These are phyloP conservation scores for Chiridota heheva DNA, from an alignment of 35 echinoderm and acorn worm species.

Conservation along the genomic window DNA sequence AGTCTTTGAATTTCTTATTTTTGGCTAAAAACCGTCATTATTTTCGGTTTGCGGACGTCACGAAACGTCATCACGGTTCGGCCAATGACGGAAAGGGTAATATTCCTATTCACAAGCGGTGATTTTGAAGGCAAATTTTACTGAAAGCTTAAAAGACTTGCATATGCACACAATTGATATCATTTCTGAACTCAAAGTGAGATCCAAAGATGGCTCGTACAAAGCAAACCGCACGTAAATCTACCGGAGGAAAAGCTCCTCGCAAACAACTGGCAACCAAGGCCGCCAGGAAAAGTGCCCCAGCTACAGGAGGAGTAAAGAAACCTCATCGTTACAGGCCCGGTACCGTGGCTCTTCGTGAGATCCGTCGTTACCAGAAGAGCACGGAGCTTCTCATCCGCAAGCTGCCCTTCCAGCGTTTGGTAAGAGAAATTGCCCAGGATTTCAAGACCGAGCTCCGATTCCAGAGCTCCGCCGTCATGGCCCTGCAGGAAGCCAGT, in stretches of 20 bases:
- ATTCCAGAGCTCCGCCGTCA: constrained; percentile 94
- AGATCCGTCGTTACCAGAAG: constrained; percentile 98
- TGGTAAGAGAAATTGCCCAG: constrained; percentile 87
- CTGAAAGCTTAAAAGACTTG: too few species aligned
- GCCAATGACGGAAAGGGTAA: too few species aligned
- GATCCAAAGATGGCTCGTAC: constrained; percentile 82
- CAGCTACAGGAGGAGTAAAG: constrained; percentile 93
- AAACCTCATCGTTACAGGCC: constrained; percentile 92
- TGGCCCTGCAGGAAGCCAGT: constrained; percentile 97
- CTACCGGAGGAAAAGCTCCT: too few species aligned
- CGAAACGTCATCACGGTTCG: too few species aligned
- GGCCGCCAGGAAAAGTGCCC: constrained; percentile 71
- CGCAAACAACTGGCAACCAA: constrained; percentile 35
- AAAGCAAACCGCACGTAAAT: constrained; percentile 77
- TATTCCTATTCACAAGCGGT: too few species aligned
- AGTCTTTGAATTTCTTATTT: too few species aligned
- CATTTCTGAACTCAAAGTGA: too few species aligned
- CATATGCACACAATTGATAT: too few species aligned
- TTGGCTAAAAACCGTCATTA: too few species aligned
- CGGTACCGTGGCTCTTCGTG: constrained; percentile 84
- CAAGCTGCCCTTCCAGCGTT: constrained; percentile 90
- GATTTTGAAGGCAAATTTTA: too few species aligned
- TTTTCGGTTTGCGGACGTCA: too few species aligned
- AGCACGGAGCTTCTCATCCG: constrained; percentile 96
- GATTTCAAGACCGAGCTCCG: constrained; percentile 98